These are phyloP conservation scores for Hesperophylax magnus DNA, from an alignment of 1,140 invertebrate genomes.

Conservation along the genomic window DNA sequence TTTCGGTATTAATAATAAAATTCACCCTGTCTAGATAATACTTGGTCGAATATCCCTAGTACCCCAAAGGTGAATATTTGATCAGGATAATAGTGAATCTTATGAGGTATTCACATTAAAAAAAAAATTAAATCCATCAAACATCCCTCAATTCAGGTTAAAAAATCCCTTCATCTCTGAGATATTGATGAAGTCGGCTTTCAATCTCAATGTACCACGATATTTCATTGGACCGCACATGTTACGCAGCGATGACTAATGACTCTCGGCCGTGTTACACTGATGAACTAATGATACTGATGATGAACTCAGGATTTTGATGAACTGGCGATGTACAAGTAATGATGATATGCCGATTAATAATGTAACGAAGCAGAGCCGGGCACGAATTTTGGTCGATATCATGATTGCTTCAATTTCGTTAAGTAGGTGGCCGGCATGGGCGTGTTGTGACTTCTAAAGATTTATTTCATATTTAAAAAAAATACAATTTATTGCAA, in stretches of 20 bases:
- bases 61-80: too few species aligned
- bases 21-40: too few species aligned
- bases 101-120: too few species aligned
- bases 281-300: conserved; percentile 8
- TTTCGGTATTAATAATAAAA: too few species aligned
- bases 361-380: conserved; percentile 15
- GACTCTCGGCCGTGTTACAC: neutral
- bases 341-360: conserved; percentile 36
- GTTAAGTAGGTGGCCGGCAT: neutral
- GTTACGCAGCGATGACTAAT: conserved; percentile 18
- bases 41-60: too few species aligned
- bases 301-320: conserved; percentile 1
- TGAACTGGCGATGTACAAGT: conserved; percentile 23
- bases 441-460: neutral
- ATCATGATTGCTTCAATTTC: conserved; percentile 27
- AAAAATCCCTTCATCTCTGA: too few species aligned
- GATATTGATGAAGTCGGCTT: conserved; percentile 28
- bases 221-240: conserved; percentile 1
- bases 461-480: neutral
- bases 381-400: conserved; percentile 11
- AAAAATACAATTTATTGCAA: too few species aligned
- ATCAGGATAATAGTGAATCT: too few species aligned
- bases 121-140: too few species aligned
- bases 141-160: too few species aligned
- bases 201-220: neutral